Base-by-base conservation (phyloP, 2,888 invertebrate genomes). In the Meghimatium bilineatum region DNA sequence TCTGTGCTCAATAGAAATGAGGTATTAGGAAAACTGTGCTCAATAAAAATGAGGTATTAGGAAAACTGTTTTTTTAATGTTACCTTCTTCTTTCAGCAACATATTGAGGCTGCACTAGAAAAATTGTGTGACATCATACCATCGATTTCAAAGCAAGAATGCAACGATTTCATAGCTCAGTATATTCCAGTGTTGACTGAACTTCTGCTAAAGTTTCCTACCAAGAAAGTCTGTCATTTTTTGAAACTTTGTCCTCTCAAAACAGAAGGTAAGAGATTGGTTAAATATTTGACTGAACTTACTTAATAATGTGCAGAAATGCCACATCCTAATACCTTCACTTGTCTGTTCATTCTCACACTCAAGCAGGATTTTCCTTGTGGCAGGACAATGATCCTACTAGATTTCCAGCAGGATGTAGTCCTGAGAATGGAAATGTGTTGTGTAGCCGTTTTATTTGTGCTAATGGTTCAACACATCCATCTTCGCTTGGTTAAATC, bases 71-170 rank as follows among this genome's bases (percentile, higher is more conserved):
- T 56, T 56, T 56, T 56, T 56, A 56, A 8, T 56, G 56, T 56
- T 23, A 20, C 3, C 56, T 14, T 66, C 32, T 23, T 80, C 38
- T 67, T 69, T 34, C 80, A 80, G 80, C 72, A 80, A 72, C 56
- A 80, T 29, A 72, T 80, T 80, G 82, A 74, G 67, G 63, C 60
- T 12, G 85, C 82, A 10, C 34, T 98, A 0, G 95, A 96, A 89
- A 94, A 94, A 75, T 94, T 97, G 1, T 98, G 98, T 94, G 94
- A 86, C 93, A 8, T 91, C 75, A 74, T 98, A 94, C 97, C 98
- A 0, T 95, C 95, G 87, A 95, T 96, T 0, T 93, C 97, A 20
- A 93, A 94, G 0, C 89, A 93, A 0, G 95, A 96, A 82, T 97
- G 97, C 92, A 95, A 95, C 87, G 93, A 95, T 74, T 97, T 97